Evolutionary conservation across 2,113 vertebrate genomes (phyloP).

Genomic region (Cynoglossus semilaevis): DNA sequence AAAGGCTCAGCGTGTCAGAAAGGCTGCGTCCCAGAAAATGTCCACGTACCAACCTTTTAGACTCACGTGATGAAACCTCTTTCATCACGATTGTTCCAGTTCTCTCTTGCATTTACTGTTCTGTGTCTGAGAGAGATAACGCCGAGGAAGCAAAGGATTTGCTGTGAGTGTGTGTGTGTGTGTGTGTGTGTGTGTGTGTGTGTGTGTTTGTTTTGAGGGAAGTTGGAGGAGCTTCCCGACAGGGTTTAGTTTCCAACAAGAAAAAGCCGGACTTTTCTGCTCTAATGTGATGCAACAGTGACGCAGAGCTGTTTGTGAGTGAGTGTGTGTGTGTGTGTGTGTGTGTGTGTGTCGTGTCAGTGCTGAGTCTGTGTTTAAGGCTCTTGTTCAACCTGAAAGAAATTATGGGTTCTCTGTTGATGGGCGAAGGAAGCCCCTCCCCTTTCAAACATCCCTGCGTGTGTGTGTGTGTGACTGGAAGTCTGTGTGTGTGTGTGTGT

Average conservation of each 20-base stretch:
- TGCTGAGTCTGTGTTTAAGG: conserved; percentile 56
- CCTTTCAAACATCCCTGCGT: conserved; percentile 28
- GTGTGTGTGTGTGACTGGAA: conserved; percentile 20
- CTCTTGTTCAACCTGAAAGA: conserved; percentile 64
- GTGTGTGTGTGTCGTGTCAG: conserved; percentile 43
- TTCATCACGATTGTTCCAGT: conserved; percentile 60
- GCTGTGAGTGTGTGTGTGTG: conserved; percentile 29
- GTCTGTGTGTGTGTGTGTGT: conserved; percentile 24
- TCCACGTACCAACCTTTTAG: conserved; percentile 54
- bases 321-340: no score
- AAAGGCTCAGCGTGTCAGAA: conserved; percentile 62
- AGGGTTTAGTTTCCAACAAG: conserved; percentile 58
- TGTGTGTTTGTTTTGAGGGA: conserved; percentile 26
- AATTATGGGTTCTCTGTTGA: conserved; percentile 69
- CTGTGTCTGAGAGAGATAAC: conserved; percentile 50
- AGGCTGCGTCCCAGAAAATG: conserved; percentile 63
- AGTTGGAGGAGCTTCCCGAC: conserved; percentile 53
- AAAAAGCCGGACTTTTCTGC: conserved; percentile 60
- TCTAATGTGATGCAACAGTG: conserved; percentile 72
- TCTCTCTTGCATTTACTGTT: conserved; percentile 54
- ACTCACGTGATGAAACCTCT: conserved; percentile 67
- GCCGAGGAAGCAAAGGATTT: conserved; percentile 38
- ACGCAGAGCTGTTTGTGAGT: conserved; percentile 51
- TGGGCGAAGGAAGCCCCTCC: conserved; percentile 57
- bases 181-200: conserved; percentile 21